Conservation (phyloP, 2,888 invertebrate species). For the Xylophagus ater region DNA sequence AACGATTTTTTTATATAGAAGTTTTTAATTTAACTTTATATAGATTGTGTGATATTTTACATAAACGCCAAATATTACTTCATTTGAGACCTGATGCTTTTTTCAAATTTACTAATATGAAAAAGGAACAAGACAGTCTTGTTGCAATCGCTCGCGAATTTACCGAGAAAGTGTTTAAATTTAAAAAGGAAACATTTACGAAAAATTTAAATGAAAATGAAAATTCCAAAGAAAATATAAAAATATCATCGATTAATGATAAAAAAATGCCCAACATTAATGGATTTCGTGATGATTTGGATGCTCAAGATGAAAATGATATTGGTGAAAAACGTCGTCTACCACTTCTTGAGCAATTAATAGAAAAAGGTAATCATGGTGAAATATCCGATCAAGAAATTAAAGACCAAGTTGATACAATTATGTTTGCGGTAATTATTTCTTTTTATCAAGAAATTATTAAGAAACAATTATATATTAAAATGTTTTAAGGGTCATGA, state of each 20-base stretch:
- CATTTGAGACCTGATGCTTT: constrained; percentile 66
- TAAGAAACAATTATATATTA: background rate
- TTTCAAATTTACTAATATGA: constrained; percentile 59
- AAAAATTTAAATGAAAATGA: constrained; percentile 42
- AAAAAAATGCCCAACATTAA: constrained; percentile 46
- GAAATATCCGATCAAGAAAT: constrained; percentile 66
- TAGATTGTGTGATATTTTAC: constrained; percentile 73
- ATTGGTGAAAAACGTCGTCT: constrained; percentile 70
- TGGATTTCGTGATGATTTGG: constrained; percentile 65
- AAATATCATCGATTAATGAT: constrained; percentile 30
- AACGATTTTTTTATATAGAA: no score
- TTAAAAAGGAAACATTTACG: constrained; percentile 50
- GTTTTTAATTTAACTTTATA: no score
- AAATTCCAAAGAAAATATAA: constrained; percentile 38
- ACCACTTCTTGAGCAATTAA: constrained; percentile 80
- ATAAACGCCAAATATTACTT: no score
- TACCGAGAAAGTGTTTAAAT: constrained; percentile 54
- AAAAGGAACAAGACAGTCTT: constrained; percentile 54
- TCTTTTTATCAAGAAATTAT: background rate
- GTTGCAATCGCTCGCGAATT: constrained; percentile 62
- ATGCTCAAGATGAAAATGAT: constrained; percentile 70
- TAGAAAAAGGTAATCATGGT: constrained; percentile 72
- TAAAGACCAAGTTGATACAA: constrained; percentile 77
- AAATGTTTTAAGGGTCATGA: constrained; percentile 53
- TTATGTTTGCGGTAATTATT: constrained; percentile 66